Percentiles rank a stretch among this genome's conserved stretches.
Conservation (phyloP, 2,797 vertebrate species). For the Semotilus atromaculatus region DNA sequence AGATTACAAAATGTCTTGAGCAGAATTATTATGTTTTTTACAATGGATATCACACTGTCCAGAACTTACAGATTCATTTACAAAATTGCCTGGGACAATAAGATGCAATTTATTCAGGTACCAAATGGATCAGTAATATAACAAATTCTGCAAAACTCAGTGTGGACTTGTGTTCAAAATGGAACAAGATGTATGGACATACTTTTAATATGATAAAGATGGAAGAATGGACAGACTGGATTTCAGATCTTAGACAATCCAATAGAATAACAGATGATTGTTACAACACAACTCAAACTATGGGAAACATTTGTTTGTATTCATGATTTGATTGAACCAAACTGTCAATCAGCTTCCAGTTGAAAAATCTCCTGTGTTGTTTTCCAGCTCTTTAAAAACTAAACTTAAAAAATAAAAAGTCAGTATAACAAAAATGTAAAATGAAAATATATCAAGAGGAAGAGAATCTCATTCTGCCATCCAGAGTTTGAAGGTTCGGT, state of each 20-base stretch:
- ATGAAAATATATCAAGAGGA: not conserved
- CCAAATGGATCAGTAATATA: not conserved
- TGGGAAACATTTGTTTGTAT: not conserved
- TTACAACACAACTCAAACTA: not conserved
- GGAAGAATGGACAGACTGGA: not conserved
- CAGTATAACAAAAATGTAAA: not conserved
- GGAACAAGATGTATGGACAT: not conserved
- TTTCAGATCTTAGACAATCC: not conserved
- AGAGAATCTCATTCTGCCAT: constrained; percentile 79
- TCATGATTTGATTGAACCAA: constrained; percentile 47
- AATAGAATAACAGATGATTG: not conserved
- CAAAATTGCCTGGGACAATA: constrained; percentile 1
- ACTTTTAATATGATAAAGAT: not conserved
- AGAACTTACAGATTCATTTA: not conserved
- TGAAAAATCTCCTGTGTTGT: not conserved
- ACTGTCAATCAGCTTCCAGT: not conserved
- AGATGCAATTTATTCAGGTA: not conserved
- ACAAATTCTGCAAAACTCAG: not conserved
- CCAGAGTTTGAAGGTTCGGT: constrained; percentile 98
- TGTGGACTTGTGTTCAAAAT: not conserved
- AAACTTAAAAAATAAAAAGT: not conserved
- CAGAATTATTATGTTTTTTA: not conserved
- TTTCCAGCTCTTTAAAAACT: not conserved
- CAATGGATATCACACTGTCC: not conserved
- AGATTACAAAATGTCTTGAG: not conserved